phyloP scores from a whole-genome alignment of 2,113 vertebrate species.

The Laticauda colubrina region DNA sequence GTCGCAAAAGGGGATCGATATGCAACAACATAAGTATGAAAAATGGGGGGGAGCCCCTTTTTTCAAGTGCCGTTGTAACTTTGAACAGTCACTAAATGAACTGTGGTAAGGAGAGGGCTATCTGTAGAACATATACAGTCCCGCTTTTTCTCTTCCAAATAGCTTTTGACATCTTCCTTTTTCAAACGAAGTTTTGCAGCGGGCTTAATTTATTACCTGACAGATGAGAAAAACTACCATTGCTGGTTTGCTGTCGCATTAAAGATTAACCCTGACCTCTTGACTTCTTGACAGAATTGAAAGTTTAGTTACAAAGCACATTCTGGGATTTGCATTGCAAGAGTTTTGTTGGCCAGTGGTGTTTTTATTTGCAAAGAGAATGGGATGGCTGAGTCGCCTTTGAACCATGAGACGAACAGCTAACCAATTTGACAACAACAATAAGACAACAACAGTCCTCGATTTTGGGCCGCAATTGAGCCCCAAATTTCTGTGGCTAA shows the following conservation, averaged over 20 bases:
- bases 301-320: background rate
- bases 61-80: too few species aligned
- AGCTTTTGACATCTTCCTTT: background rate
- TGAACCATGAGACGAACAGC: too few species aligned
- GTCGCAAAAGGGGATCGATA: too few species aligned
- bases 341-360: background rate
- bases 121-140: background rate
- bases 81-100: too few species aligned
- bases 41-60: too few species aligned
- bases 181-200: background rate
- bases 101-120: too few species aligned
- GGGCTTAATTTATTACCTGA: background rate
- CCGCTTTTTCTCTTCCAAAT: background rate
- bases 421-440: too few species aligned
- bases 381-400: too few species aligned
- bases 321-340: background rate
- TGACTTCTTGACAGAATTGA: background rate
- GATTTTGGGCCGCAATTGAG: too few species aligned
- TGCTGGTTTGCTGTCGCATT: background rate
- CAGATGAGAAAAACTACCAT: background rate
- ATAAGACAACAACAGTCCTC: too few species aligned
- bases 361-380: background rate
- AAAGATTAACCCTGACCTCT: background rate
- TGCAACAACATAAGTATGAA: too few species aligned
- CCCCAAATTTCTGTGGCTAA: too few species aligned